Evolutionary conservation across 2,113 vertebrate species (phyloP).

Genomic region (Spermophilus dauricus): DNA sequence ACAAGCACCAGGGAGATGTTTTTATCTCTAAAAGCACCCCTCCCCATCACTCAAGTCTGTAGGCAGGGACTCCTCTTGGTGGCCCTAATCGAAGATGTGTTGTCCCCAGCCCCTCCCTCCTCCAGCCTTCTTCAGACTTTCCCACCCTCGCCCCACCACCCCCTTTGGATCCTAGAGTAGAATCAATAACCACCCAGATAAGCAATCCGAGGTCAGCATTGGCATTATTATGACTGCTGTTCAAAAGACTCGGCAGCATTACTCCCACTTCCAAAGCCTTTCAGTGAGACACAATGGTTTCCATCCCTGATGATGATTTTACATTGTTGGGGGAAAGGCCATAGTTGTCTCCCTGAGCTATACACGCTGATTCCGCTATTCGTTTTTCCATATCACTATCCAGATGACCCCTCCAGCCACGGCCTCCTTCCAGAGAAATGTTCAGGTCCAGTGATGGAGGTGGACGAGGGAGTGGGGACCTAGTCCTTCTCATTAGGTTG

Average conservation of each 20-base stretch:
- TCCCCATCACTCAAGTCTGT: neutral
- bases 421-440: neutral
- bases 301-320: slow-evolving; percentile 85
- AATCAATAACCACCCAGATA: slow-evolving; percentile 25
- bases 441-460: neutral
- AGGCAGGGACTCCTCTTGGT: neutral
- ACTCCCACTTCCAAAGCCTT: slow-evolving; percentile 86
- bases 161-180: neutral
- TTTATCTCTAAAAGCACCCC: neutral
- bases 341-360: neutral
- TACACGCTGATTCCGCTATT: neutral
- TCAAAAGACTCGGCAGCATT: neutral
- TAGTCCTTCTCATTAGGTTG: neutral
- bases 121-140: neutral
- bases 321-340: slow-evolving; percentile 60
- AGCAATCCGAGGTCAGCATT: neutral
- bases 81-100: neutral
- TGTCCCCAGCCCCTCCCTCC: neutral
- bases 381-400: neutral
- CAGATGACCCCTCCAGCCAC: neutral
- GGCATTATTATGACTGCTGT: neutral
- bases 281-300: slow-evolving; percentile 85
- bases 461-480: neutral
- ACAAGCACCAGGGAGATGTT: neutral
- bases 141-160: neutral